These are phyloP conservation scores for Sycophaga agraensis DNA, from an alignment of 1,140 invertebrate species.

Conservation along the genomic window DNA sequence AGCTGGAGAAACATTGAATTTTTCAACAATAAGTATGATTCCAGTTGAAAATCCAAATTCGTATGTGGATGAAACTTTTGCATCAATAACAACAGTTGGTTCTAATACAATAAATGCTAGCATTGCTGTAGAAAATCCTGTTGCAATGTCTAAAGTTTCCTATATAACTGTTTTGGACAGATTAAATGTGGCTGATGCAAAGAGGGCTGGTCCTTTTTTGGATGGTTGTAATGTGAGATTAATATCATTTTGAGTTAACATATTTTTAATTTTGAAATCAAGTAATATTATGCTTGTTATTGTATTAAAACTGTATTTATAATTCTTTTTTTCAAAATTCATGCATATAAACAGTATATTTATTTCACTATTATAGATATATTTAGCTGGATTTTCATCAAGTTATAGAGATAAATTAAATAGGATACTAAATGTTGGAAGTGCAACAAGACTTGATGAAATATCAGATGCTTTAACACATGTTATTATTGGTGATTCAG, in stretches of 20 bases:
- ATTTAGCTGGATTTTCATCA: slow-evolving; percentile 66
- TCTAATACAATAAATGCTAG: slow-evolving; percentile 9
- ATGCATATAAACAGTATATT: background rate
- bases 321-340: background rate
- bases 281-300: no score
- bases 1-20: slow-evolving; percentile 24
- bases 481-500: slow-evolving; percentile 69
- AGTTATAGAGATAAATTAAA: slow-evolving; percentile 73
- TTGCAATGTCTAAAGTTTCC: slow-evolving; percentile 48
- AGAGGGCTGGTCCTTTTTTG: slow-evolving; percentile 74
- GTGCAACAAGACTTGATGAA: slow-evolving; percentile 77
- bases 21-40: slow-evolving; percentile 26
- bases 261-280: no score
- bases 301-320: background rate
- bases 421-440: slow-evolving; percentile 76
- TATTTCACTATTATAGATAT: slow-evolving; percentile 62
- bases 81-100: slow-evolving; percentile 26
- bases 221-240: slow-evolving; percentile 79
- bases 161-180: slow-evolving; percentile 54
- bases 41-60: slow-evolving; percentile 24
- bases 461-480: slow-evolving; percentile 78
- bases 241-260: background rate
- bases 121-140: background rate
- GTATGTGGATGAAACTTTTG: slow-evolving; percentile 34
- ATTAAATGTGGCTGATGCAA: slow-evolving; percentile 67